phyloP scores from a whole-genome alignment of 2,113 vertebrate genomes.

The Bagarius yarrelli region DNA sequence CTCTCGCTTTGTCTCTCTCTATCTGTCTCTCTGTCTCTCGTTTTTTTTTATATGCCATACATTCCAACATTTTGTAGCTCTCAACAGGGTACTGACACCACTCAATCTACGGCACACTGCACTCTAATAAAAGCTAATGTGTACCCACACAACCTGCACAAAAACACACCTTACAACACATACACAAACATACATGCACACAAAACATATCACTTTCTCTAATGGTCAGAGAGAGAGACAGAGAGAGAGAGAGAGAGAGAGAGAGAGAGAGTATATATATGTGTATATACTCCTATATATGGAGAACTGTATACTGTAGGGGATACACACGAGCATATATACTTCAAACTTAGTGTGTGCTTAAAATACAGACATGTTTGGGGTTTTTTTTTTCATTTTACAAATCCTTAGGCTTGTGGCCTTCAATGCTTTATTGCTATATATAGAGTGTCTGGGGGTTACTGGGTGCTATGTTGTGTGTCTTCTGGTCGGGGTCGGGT shows the following conservation, averaged over 20 bases:
- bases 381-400: neutral
- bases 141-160: constrained; percentile 17
- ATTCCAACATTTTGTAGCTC: constrained; percentile 40
- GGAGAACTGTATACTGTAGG: neutral
- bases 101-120: constrained; percentile 45
- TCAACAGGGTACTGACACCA: constrained; percentile 37
- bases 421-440: neutral
- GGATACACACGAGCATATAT: neutral
- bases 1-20: too few species aligned
- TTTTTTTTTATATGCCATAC: constrained; percentile 30
- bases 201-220: too few species aligned
- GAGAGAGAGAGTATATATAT: too few species aligned
- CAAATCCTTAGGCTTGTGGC: neutral
- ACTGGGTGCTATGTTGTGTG: too few species aligned
- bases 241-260: too few species aligned
- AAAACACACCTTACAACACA: neutral
- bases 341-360: neutral
- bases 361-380: neutral
- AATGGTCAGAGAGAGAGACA: too few species aligned
- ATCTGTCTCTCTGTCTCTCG: too few species aligned
- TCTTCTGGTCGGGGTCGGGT: too few species aligned
- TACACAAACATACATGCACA: too few species aligned
- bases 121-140: constrained; percentile 41
- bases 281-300: too few species aligned
- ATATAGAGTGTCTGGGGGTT: neutral